phyloP scores from a whole-genome alignment of 2,888 invertebrate species.

The Portevinia maculata region DNA sequence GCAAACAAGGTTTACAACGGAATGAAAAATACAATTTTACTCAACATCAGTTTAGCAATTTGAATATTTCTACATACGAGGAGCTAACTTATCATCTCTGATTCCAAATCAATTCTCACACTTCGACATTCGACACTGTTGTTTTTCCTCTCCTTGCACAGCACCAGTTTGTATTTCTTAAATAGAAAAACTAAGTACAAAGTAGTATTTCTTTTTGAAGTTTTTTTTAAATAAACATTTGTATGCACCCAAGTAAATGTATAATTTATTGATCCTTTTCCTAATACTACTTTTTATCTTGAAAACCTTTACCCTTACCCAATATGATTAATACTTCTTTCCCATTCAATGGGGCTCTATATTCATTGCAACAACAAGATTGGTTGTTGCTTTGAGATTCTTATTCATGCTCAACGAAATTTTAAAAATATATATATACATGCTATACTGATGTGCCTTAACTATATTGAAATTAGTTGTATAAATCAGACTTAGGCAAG shows the following conservation, averaged over 20 bases:
- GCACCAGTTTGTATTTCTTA: not conserved
- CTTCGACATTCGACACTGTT: not conserved
- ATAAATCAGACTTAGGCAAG: constrained; percentile 4
- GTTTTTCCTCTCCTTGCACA: constrained; percentile 27
- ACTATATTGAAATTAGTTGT: constrained; percentile 35
- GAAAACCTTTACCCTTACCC: not conserved
- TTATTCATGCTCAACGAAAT: constrained; percentile 52
- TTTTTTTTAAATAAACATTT: not conserved
- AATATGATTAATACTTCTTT: not conserved
- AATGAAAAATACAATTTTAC: constrained; percentile 11
- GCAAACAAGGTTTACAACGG: constrained; percentile 10
- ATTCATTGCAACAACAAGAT: constrained; percentile 1
- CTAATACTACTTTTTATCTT: not conserved
- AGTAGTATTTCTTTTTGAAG: not conserved
- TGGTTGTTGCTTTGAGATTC: not conserved
- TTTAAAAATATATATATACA: constrained; percentile 25
- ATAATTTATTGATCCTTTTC: not conserved
- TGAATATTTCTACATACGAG: constrained; percentile 31
- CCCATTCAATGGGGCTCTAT: constrained; percentile 12
- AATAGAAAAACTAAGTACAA: constrained; percentile 22
- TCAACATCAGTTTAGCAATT: constrained; percentile 72
- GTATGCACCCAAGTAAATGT: constrained; percentile 3
- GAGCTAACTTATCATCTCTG: not conserved
- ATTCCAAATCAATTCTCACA: not conserved
- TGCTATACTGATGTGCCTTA: constrained; percentile 73